phyloP scores from a whole-genome alignment of 1,140 invertebrate genomes.

The Brachionus sp. region DNA sequence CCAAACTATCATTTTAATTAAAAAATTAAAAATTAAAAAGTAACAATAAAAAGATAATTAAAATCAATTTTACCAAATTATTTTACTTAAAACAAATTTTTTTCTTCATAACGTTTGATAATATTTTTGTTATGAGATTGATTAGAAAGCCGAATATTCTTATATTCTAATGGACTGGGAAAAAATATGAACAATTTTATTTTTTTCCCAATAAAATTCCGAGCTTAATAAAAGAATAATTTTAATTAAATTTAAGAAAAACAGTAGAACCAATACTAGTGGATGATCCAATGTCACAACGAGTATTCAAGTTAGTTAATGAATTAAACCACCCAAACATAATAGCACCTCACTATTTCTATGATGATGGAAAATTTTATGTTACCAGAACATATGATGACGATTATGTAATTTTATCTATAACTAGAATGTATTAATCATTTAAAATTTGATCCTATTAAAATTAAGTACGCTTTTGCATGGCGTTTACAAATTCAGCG shows the following conservation, averaged over 20 bases:
- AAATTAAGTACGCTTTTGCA: conserved; percentile 35
- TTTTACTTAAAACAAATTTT: too few species aligned
- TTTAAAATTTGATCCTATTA: background rate
- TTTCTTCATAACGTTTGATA: too few species aligned
- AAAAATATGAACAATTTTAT: background rate
- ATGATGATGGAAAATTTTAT: conserved; percentile 16
- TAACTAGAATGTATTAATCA: background rate
- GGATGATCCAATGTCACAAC: conserved; percentile 9
- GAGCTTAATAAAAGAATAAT: background rate
- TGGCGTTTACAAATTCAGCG: conserved; percentile 42
- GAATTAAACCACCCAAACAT: conserved; percentile 37
- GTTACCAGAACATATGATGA: conserved; percentile 41
- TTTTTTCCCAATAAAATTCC: background rate
- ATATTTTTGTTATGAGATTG: too few species aligned
- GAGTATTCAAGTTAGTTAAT: conserved; percentile 29
- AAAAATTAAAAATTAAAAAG: too few species aligned
- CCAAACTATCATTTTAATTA: too few species aligned
- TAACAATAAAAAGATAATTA: too few species aligned
- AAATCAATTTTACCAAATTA: too few species aligned
- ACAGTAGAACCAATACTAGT: conserved; percentile 32
- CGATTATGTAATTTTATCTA: background rate
- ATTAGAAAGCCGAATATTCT: too few species aligned
- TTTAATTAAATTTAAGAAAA: conserved; percentile 9
- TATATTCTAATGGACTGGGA: too few species aligned
- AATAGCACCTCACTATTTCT: conserved; percentile 19